Percentiles rank a stretch among this genome's conserved stretches.
phyloP scores from a whole-genome alignment of 1,140 invertebrate genomes.

The Drosophila tsacasi region DNA sequence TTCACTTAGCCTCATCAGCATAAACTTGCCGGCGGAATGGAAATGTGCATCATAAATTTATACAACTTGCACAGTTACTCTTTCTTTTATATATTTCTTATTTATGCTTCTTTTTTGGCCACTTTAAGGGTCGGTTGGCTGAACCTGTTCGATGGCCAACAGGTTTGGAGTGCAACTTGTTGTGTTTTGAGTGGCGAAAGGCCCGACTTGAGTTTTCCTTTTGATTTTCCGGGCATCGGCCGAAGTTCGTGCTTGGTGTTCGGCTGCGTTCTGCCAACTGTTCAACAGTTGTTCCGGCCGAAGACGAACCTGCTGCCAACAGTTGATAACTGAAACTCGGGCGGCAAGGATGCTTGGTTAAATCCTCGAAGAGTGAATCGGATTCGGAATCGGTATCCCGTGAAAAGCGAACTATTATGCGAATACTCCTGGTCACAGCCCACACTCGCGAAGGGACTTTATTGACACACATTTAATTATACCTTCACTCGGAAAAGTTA shows the following conservation, averaged over 20 bases:
- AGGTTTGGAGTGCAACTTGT: slow-evolving; percentile 63
- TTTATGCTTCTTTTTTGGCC: not conserved
- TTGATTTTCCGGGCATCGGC: slow-evolving; percentile 17
- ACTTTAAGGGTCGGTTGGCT: slow-evolving; percentile 15
- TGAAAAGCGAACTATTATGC: not conserved
- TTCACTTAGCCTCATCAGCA: slow-evolving; percentile 48
- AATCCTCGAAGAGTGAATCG: not conserved
- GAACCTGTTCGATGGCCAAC: slow-evolving; percentile 60
- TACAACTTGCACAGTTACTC: slow-evolving; percentile 21
- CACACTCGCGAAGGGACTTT: not conserved
- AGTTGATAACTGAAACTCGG: slow-evolving; percentile 74
- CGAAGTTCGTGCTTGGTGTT: slow-evolving; percentile 1
- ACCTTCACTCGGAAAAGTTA: slow-evolving; percentile 22
- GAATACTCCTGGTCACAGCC: not conserved
- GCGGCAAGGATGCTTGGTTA: slow-evolving; percentile 50
- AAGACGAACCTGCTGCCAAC: slow-evolving; percentile 41
- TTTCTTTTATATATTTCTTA: not conserved
- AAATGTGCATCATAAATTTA: slow-evolving; percentile 41
- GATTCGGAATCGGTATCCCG: slow-evolving; percentile 8
- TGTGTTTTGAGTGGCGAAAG: slow-evolving; percentile 67
- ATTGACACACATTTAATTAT: slow-evolving; percentile 37
- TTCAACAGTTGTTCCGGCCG: slow-evolving; percentile 57
- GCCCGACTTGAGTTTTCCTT: slow-evolving; percentile 44
- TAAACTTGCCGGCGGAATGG: slow-evolving; percentile 36
- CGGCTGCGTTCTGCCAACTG: slow-evolving; percentile 31